These are phyloP conservation scores for Mythimna pallens DNA, from an alignment of 2,888 invertebrate species.

Conservation along the genomic window DNA sequence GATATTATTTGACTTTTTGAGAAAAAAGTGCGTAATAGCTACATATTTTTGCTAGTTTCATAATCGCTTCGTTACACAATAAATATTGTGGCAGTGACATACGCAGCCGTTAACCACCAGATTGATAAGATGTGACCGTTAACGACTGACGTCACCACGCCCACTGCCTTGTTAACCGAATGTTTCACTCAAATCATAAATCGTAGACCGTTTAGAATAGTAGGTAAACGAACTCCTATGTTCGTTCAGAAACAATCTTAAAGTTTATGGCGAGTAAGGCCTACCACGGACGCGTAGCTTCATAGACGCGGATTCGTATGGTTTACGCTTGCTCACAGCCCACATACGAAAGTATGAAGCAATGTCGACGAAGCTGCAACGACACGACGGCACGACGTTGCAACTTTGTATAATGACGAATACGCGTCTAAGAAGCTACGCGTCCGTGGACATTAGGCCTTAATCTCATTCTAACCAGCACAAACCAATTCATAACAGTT, in stretches of 20 bases:
- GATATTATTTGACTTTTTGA: neutral
- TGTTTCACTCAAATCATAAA: constrained; percentile 8
- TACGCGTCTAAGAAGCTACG: no score
- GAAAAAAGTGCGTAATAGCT: neutral
- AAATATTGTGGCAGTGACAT: constrained; percentile 14
- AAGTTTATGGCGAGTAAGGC: neutral
- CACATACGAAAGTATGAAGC: no score
- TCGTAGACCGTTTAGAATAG: constrained; percentile 19
- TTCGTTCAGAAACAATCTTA: neutral
- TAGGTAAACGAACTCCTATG: constrained; percentile 14
- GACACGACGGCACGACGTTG: no score
- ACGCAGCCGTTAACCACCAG: constrained; percentile 29
- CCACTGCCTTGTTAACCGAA: constrained; percentile 18
- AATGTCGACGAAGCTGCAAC: no score
- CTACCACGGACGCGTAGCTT: no score
- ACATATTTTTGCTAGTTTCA: neutral
- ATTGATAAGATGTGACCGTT: constrained; percentile 60
- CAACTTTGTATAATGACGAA: no score
- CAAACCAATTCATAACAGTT: constrained; percentile 19
- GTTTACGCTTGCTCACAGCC: no score
- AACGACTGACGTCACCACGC: constrained; percentile 47
- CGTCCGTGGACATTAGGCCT: no score
- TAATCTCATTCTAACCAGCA: constrained; percentile 24
- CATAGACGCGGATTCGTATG: no score
- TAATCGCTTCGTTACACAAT: constrained; percentile 8